Base-by-base conservation (phyloP, 2,797 vertebrate species). In the Danionella dracula region DNA sequence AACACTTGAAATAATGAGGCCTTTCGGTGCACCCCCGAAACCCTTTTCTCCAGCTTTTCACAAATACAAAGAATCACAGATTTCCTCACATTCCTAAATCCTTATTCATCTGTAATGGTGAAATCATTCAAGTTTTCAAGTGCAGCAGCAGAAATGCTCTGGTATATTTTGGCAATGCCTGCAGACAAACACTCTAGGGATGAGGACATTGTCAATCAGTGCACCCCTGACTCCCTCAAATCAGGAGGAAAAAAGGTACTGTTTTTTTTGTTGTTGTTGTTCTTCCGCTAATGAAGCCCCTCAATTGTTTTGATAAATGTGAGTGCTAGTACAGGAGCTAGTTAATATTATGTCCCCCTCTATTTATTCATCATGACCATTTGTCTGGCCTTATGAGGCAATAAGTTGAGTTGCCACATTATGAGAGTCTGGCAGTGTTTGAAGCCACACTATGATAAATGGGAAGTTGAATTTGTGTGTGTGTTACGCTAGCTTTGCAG, bases 131-230 rank as follows among this genome's bases (percentile, higher is more conserved):
- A 49, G 68, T 61, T 54, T 54, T 78, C 66, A 79, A 69, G 73
- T 68, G 40, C 71, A 76, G 83, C 81, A n/a, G n/a, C n/a, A n/a
- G n/a, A n/a, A n/a, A n/a, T n/a, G 23, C 45, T 38, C 62, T 55
- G 85, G 76, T 67, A 76, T 80, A 86, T n/a, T 87, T 79, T 78
- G 82, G 86, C 79, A 46, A 64, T 61, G 79, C 84, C 84, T 67
- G 78, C 71, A 82, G 84, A 78, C 79, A 73, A 68, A 29, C 44
- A 32, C 73, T 63, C 79, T 34, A 16, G 73, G 77, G 77, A 76
- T 51, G 57, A 61, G 45, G 70, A 21, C 37, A 32, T 23, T 81
- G 78, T 64, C 21, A 45, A 41, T 74, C 66, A 72, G 60, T 70
- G n/a, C n/a, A n/a, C n/a, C n/a, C n/a, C n/a, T n/a, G n/a, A n/a